Evolutionary conservation across 2,888 invertebrate species (phyloP), one percentile per base, ranked within the genome.

Genomic region (Scaptomyza caliginosa): DNA sequence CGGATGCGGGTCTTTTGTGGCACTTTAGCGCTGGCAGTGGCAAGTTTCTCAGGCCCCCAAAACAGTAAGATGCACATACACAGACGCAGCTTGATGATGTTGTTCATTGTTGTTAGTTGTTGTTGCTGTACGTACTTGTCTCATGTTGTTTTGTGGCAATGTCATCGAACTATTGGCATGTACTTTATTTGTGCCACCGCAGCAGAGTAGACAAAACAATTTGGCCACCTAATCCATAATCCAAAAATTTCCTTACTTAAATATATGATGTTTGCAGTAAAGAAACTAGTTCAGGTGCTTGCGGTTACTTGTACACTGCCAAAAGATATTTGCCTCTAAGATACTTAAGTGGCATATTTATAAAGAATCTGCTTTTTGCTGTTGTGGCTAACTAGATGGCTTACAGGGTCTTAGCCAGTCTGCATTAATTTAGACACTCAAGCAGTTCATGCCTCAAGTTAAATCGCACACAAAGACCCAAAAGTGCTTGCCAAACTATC

Each of bases 141-240:
- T 58, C 69, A 49, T 57, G 55, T 64, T 59, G 68, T 63, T 57
- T 67, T 67, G 67, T 65, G 46, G 57, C 74, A 52, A 81, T 81
- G 83, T 84, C 84, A 77, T 75, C 77, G 81, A 74, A 88, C 85
- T 78, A 75, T 74, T 63, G 74, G 45, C 74, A 69, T 65, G 69
- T 65, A 62, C 57, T 56, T 67, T 81, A 64, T 63, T 45, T 55
- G 23, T 62, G 43, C 24, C 42, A 43, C 36, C n/a, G 51, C 30
- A 8, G 28, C 21, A 10, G 10, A 30, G 16, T n/a, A 50, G 21
- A 48, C 54, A 59, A 26, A 57, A 72, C 38, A 55, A 40, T 50
- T 63, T 38, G 38, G 52, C 45, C 52, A 43, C 57, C 55, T 55
- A 62, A 50, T 32, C 42, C 16, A 34, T 42, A 52, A 32, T 36